Conservation (phyloP, 2,113 vertebrate genomes). For the Pimephales promelas region DNA sequence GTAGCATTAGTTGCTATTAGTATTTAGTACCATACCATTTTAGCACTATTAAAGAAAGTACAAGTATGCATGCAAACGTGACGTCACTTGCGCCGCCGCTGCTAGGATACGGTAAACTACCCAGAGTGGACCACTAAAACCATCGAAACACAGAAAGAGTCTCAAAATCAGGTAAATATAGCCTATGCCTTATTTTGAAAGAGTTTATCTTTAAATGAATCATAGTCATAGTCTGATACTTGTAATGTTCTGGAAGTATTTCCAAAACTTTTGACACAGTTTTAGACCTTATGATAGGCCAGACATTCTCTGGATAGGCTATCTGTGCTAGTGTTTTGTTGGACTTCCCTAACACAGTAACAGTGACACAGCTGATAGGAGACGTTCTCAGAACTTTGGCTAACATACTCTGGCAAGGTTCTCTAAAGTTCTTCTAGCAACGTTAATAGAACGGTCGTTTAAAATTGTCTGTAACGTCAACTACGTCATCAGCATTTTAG, state of each 20-base stretch:
- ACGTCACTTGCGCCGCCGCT: constrained; percentile 44
- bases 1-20: neutral
- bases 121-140: neutral
- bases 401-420: too few relatives aligned
- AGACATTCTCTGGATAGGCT: too few relatives aligned
- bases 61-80: neutral
- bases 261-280: neutral
- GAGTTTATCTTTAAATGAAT: neutral
- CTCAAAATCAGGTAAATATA: neutral
- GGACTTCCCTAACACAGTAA: neutral
- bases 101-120: constrained; percentile 63
- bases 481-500: too few relatives aligned
- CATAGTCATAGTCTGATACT: neutral
- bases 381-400: too few relatives aligned
- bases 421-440: too few relatives aligned
- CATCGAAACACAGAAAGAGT: neutral
- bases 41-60: neutral
- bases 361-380: too few relatives aligned
- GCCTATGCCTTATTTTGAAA: neutral
- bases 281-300: neutral
- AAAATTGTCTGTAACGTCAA: too few relatives aligned
- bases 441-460: too few relatives aligned
- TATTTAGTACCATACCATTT: neutral
- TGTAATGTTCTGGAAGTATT: neutral
- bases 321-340: neutral